Base-by-base conservation (phyloP, 2,888 invertebrate genomes). In the Dryocosmus kuriphilus region DNA sequence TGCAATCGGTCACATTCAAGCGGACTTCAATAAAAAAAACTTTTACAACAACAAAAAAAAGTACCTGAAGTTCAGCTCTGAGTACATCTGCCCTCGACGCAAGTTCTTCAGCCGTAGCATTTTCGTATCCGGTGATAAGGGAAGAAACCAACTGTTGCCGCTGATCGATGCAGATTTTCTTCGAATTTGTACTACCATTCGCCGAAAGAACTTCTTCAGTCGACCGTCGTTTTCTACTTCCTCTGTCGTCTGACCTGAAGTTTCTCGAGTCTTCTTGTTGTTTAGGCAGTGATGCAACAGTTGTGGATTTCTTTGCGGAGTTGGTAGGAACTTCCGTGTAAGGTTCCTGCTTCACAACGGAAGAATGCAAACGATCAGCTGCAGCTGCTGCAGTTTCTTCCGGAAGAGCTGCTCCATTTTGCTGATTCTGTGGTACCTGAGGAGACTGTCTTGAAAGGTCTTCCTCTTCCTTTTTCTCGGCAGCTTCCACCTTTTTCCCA, bases 321-420 rank as follows among this genome's bases (percentile, higher is more conserved):
- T 81, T 81, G 11, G 63, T 16, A 14, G 77, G 80, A 30, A 51
- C 32, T 1, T 83, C 84, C 27, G 38, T 19, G 1, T 41, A 38
- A 0, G 80, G 60, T 24, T 85, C 83, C 74, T 85, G 84, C 71
- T 85, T 86, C 32, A 82, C 83, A 85, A 87, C 88, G 87, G 88
- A 80, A 87, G 87, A 80, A 78, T 84, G 81, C 83, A 89, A 81
- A 86, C 89, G 78, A 76, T 85, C 80, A 80, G 85, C 65, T 82
- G 84, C 85, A 32, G 86, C 76, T 3, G 89, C 85, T 5, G 90
- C 90, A 19, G 89, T 87, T 79, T 90, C 91, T 77, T 90, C 91
- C 35, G 91, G 90, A 57, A 91, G 83, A 1, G 90, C 90, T 0
- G 91, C 90, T 5, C 90, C 90, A 80, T 90, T 90, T 73, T 90